Base-by-base conservation (phyloP, 2,797 vertebrate species). In the Halcyon chelicuti region DNA sequence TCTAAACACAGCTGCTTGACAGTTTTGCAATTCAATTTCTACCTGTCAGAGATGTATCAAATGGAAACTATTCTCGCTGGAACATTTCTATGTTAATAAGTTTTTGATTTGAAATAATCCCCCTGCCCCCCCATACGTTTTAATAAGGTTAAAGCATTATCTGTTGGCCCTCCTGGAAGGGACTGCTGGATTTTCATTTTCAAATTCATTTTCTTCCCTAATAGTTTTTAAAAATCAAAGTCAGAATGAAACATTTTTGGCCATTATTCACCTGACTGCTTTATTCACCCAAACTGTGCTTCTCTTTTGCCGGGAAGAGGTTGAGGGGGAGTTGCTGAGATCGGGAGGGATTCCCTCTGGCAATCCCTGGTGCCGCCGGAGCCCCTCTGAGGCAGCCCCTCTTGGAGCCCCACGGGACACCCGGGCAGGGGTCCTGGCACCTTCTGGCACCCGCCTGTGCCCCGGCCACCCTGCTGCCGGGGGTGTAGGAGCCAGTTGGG, bases 11-110 rank as follows among this genome's bases (percentile, higher is more conserved):
- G 74, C 78, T 67, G 40, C 40, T 18, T 88, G 91, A 62, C 81
- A 80, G 81, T 42, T 90, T 44, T 80, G 72, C 72, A 92, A 42
- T 85, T 89, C 89, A 86, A 80, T 87, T 87, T 92, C 91, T 93
- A 87, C 89, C 86, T 83, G 87, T 89, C 88, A 88, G 75, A 74
- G 87, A 72, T 74, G 75, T 52, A 93, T 91, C 93, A 91, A 57
- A 37, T 26, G 7, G 51, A 76, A 87, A 89, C 55, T 92, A 35
- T 70, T 94, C 94, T 49, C 90, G 37, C 72, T 62, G 52, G 46
- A 75, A 40, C 65, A 57, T 83, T 87, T 89, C 88, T 80, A 55
- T 66, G 65, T 95, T 94, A 91, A 80, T 93, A 85, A 73, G 33
- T 70, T 94, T 94, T 84, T 84, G 46, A 58, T 89, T 78, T 72